Conservation (phyloP, 2,797 vertebrate species). For the Anguilla anguilla region DNA sequence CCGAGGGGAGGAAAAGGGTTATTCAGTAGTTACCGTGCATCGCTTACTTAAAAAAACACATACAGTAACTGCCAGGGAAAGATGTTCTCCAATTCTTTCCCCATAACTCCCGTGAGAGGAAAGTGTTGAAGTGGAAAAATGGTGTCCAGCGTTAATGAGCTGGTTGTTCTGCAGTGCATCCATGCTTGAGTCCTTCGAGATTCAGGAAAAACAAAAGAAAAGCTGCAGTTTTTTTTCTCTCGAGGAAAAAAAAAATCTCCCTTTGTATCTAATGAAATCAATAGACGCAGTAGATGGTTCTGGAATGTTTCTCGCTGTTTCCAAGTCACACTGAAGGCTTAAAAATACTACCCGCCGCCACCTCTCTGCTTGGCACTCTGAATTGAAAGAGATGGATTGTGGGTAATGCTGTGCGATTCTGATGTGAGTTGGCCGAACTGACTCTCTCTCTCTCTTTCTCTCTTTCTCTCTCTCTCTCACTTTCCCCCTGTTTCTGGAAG, state of each 20-base stretch:
- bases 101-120: background rate
- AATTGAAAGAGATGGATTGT: background rate
- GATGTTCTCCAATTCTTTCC: background rate
- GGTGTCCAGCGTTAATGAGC: background rate
- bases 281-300: background rate
- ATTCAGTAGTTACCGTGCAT: background rate
- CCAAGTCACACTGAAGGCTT: background rate
- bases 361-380: background rate
- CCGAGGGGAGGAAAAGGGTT: background rate
- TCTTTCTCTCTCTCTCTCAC: background rate
- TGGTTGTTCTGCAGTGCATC: background rate
- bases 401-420: background rate
- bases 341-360: background rate
- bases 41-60: background rate
- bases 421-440: background rate
- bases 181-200: background rate
- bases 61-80: background rate
- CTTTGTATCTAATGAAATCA: background rate
- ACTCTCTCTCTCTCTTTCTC: background rate
- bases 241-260: background rate
- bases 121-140: background rate
- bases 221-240: background rate
- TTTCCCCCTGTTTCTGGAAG: conserved; percentile 64
- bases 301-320: background rate
- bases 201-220: background rate